Evolutionary conservation across 2,797 vertebrate genomes (phyloP).

Genomic region (Glyptemys insculpta): DNA sequence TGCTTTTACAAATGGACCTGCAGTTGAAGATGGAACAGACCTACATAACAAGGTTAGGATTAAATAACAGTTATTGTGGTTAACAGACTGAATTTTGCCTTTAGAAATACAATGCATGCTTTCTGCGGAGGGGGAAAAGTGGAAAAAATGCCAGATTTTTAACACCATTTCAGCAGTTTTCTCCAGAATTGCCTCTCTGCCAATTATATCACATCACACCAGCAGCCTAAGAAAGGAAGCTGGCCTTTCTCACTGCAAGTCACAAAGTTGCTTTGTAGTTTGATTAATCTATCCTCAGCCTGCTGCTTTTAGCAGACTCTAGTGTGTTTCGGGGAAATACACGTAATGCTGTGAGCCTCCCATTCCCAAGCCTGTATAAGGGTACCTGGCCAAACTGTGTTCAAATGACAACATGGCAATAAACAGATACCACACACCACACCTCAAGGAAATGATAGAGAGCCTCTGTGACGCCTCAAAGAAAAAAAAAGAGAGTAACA

Average conservation of each 20-base stretch:
- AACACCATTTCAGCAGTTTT: not conserved
- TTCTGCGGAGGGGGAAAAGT: not conserved
- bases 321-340: accelerated
- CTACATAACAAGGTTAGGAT: not conserved
- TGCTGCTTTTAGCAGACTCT: not conserved
- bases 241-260: accelerated
- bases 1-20: not conserved
- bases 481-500: not conserved
- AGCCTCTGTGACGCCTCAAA: not conserved
- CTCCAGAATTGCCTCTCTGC: not conserved
- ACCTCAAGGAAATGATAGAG: not conserved
- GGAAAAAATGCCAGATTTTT: accelerated
- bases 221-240: not conserved
- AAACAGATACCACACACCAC: not conserved
- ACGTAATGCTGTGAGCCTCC: not conserved
- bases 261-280: not conserved
- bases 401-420: not conserved
- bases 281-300: accelerated
- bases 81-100: not conserved
- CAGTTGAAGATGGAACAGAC: not conserved
- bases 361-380: not conserved
- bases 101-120: not conserved
- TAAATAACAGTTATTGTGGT: not conserved
- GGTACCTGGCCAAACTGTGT: not conserved
- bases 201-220: not conserved